These are phyloP conservation scores for Ashinkailepas kermadecensis DNA, from an alignment of 2,888 invertebrate genomes.

Conservation along the genomic window DNA sequence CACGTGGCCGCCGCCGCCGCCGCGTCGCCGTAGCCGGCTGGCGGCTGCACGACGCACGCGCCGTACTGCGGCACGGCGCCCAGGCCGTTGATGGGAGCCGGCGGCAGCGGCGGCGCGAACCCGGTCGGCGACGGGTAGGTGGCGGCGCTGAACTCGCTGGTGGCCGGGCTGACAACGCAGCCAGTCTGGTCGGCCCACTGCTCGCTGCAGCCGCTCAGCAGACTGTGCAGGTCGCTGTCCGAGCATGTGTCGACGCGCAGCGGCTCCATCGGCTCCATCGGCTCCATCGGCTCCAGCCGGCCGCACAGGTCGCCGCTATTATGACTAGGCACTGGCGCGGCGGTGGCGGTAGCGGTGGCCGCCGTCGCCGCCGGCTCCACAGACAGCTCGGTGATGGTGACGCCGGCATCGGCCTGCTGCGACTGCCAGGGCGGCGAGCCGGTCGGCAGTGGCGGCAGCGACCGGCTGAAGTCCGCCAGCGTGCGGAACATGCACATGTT, in stretches of 20 bases:
- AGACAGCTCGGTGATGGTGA: neutral
- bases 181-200: neutral
- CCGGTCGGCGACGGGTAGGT: neutral
- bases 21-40: neutral
- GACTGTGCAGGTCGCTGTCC: neutral
- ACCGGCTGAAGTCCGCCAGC: neutral
- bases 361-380: neutral
- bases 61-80: neutral
- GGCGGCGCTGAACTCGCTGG: slow-evolving; percentile 3
- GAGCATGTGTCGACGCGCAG: neutral
- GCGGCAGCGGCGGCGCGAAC: neutral
- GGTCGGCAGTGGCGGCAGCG: neutral
- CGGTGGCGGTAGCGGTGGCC: neutral
- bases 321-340: neutral
- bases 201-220: slow-evolving; percentile 4
- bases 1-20: neutral
- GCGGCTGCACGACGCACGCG: neutral
- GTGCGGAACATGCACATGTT: slow-evolving; percentile 8
- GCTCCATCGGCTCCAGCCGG: too few relatives aligned
- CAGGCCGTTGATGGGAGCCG: neutral
- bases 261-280: neutral
- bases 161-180: neutral
- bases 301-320: neutral
- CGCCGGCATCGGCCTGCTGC: neutral
- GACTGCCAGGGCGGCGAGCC: neutral